Evolutionary conservation across 2,797 vertebrate species (phyloP).

Genomic region (Protonibea diacanthus): DNA sequence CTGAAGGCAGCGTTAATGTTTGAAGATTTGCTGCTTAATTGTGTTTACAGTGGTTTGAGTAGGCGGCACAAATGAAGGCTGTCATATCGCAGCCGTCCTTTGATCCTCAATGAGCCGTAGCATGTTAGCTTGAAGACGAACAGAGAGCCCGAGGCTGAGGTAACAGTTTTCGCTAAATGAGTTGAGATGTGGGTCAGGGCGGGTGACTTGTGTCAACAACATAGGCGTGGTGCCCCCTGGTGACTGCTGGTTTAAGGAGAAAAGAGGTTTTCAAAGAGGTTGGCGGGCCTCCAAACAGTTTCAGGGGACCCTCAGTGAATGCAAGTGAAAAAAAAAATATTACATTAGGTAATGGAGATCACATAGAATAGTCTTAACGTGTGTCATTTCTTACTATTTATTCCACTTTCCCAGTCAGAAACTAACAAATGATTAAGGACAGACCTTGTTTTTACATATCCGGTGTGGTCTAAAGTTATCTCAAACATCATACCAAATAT

Average conservation of each 20-base stretch:
- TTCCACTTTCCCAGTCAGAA: too few species aligned
- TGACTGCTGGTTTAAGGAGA: background rate
- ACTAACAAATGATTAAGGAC: too few species aligned
- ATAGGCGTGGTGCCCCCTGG: background rate
- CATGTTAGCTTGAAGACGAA: background rate
- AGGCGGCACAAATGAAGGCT: constrained; percentile 20
- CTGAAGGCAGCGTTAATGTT: constrained; percentile 24
- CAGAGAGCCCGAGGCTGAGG: constrained; percentile 2
- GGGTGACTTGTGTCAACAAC: background rate
- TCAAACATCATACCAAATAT: too few species aligned
- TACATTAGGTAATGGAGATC: too few species aligned
- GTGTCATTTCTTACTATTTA: too few species aligned
- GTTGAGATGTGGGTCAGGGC: constrained; percentile 19
- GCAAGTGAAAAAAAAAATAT: too few species aligned
- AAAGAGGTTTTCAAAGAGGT: background rate
- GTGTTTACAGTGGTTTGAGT: constrained; percentile 12
- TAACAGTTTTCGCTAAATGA: background rate
- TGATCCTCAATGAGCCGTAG: background rate
- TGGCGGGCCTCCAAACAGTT: too few species aligned
- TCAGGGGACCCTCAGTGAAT: too few species aligned
- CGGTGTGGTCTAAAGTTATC: too few species aligned
- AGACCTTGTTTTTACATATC: too few species aligned
- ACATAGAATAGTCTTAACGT: too few species aligned
- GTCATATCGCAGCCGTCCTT: constrained; percentile 2
- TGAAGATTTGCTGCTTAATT: constrained; percentile 31